Base-by-base conservation (phyloP, 1,140 invertebrate genomes). In the Cotesia vestalis region DNA sequence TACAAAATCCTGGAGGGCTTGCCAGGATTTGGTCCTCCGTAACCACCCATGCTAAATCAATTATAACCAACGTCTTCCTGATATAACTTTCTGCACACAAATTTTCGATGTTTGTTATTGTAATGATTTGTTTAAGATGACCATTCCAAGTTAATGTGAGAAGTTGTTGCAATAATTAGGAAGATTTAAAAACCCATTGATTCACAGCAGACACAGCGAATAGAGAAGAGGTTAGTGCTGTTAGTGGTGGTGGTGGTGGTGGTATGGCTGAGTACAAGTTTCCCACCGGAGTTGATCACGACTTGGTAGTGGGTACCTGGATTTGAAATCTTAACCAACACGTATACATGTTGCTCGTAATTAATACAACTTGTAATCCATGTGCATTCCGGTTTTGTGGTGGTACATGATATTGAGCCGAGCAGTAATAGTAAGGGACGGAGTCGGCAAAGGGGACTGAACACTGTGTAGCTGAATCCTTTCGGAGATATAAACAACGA, bases 341-440 rank as follows among this genome's bases (percentile, higher is more conserved):
- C 82, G 80, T 84, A 80, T 66, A 66, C 46, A 86, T 85, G 84
- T 86, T 83, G 80, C 76, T 75, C 81, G 83, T 86, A 86, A 86
- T 86, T 86, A 86, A 86, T 86, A 86, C 85, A 85, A 86, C 81
- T 86, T 85, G 83, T 83, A 85, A 84, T 85, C 79, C 84, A 46
- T 76, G 55, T 57, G 79, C 77, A 86, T 86, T 86, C 84, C 82
- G 84, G 84, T 86, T 86, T 85, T 84, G 81, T 82, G 76, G 40
- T 80, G 77, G 80, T 80, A 84, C 83, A 84, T 82, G 82, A 84
- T 84, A 85, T 85, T 85, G 83, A 84, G 84, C 80, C 78, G 76
- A 73, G 80, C 59, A 5, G 64, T 79, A 80, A 75, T 27, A 57
- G 40, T 6, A 46, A 46, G 8, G 3, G 27, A 27, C 27, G 2